Evolutionary conservation across 2,113 vertebrate genomes (phyloP), one percentile per base, ranked within the genome.

Genomic region (Syngnathus typhle): DNA sequence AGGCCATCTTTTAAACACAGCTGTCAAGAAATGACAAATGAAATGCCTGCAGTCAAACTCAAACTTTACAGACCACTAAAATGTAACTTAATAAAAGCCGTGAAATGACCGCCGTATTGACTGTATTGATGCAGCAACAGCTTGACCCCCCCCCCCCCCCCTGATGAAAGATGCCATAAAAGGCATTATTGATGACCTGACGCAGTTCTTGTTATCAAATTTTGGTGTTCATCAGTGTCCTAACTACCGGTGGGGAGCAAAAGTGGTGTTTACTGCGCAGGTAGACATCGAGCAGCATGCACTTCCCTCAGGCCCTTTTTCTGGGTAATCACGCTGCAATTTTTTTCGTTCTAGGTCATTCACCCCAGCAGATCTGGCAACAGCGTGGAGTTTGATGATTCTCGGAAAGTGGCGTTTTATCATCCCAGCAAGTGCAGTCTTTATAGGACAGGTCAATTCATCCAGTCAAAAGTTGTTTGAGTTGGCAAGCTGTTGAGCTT

Each of bases 21-120:
- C 75, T 43, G 73, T 87, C 81, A 64, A 77, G 78, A 78, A 75
- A 75, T 80, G 81, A 68, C 84, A 87, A 85, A 88, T 88, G 84
- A 88, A 88, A 85, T 43, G 82, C 82, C 83, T 77, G 80, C 85
- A 87, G 80, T 88, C 81, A 83, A 79, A 85, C 87, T 88, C 81
- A 83, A 79, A 85, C 87, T 89, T 88, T 86, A 89, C 88, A 86
- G 81, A 76, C 74, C 86, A 85, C 81, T 87, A 88, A 88, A 88
- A 84, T 83, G 84, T 83, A 85, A 86, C 77, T 85, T 84, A 82
- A 89, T 86, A 85, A 88, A 80, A 75, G 80, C 60, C 19, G 63
- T 68, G 72, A 70, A 80, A 78, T 65, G 75, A 46, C 39, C 43
- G 36, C 61, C 58, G 77, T 75, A 84, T 80, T 71, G 84, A 80